Evolutionary conservation across 37 sponge, comb jelly and placozoan genomes (phyloP), one percentile per base, ranked within the genome.

Genomic region (Ianthella basta): DNA sequence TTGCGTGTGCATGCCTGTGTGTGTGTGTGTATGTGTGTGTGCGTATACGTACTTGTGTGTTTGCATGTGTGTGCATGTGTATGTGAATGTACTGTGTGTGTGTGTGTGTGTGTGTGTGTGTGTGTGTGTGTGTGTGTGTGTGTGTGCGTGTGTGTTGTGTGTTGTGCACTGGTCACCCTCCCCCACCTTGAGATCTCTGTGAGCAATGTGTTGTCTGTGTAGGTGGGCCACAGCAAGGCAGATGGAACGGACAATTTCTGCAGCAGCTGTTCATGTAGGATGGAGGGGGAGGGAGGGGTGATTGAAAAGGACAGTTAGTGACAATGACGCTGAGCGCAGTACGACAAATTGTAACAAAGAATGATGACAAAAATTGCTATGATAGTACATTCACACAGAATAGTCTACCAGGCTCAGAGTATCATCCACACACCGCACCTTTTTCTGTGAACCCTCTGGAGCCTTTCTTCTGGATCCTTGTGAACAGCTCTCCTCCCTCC

Each of bases 401-500:
- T n/a, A n/a, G n/a, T n/a, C n/a, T n/a, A n/a, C 15, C 15, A 21
- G 29, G 35, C 41, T 33, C 8, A 10, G 8, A 10, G 6, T 32
- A 50, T 27, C n/a, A 68, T n/a, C 27, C 27, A 82, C 63, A 61
- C 63, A 4, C 4, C 40, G 0, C 34, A 91, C 95, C 95, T 87
- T 92, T 93, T 41, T 98, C 99, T 29, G 94, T 98, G 67, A 98
- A 98, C 3, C 78, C 78, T 75, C 37, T 75, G 55, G 96, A 90
- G 41, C 92, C 93, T 72, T 91, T 93, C 35, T 80, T 80, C 64
- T 98, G 99, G 59, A 98, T 98, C 60, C 99, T 86, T 38, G 94
- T 94, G 83, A 98, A 98, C 60, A 98, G 79, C 44, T 98, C 99
- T n/a, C 96, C 94, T n/a, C 99, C 99, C 61, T 89, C 93, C 99